These are phyloP conservation scores for Rhinoderma darwinii DNA, from an alignment of 2,113 vertebrate species.

Conservation along the genomic window DNA sequence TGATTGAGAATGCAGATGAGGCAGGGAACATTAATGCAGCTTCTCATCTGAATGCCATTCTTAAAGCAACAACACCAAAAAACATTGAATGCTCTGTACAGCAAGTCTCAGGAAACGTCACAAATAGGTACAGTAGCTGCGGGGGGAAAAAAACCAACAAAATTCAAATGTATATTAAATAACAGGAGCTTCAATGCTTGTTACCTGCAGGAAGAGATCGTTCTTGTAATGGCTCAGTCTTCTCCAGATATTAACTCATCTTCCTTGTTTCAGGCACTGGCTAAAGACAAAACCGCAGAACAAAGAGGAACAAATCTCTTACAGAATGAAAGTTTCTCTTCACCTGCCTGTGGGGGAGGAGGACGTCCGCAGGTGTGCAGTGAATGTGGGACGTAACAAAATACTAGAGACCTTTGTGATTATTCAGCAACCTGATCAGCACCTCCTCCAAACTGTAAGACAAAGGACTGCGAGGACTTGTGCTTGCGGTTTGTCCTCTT, in stretches of 20 bases:
- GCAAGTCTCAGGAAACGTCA: neutral
- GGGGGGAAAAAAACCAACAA: neutral
- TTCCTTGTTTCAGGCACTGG: neutral
- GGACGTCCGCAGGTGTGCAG: slow-evolving; percentile 2
- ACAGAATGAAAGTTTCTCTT: slow-evolving; percentile 27
- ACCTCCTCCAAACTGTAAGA: slow-evolving; percentile 35
- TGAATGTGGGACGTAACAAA: neutral
- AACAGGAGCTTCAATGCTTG: neutral
- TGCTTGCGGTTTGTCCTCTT: neutral
- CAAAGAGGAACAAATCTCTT: slow-evolving; percentile 12
- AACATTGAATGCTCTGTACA: neutral
- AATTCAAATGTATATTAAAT: neutral
- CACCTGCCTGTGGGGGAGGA: slow-evolving; percentile 29
- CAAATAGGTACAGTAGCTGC: neutral
- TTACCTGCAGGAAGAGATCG: slow-evolving; percentile 14
- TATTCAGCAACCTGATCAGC: slow-evolving; percentile 14
- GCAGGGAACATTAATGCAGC: too few species aligned
- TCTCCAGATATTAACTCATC: slow-evolving; percentile 6
- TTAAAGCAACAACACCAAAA: neutral
- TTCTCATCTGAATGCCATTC: too few species aligned
- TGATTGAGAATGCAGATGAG: too few species aligned
- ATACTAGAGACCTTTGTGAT: neutral
- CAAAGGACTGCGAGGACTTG: slow-evolving; percentile 7
- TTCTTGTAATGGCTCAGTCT: neutral
- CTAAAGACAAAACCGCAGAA: slow-evolving; percentile 15